phyloP scores from a whole-genome alignment of 2,113 vertebrate genomes.

The Semnornis frantzii region DNA sequence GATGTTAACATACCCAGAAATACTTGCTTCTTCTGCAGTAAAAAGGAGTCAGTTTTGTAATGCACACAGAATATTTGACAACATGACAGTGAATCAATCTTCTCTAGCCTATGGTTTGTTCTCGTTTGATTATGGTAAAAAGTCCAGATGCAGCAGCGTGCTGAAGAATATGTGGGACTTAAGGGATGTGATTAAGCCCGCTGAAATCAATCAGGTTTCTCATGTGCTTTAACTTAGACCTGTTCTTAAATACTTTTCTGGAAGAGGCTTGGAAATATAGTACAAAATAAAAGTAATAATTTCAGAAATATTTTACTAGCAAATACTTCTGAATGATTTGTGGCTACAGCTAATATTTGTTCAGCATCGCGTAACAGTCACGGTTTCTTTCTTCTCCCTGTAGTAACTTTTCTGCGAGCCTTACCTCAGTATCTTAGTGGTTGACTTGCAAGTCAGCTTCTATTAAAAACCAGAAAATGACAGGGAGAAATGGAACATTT shows the following conservation, averaged over 20 bases:
- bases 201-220: background rate
- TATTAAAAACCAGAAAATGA: background rate
- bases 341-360: constrained; percentile 28
- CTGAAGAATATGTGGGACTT: background rate
- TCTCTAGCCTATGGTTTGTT: background rate
- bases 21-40: background rate
- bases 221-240: background rate
- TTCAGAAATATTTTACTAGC: constrained; percentile 39
- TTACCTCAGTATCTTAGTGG: background rate
- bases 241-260: background rate
- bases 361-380: constrained; percentile 1
- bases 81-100: background rate
- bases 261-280: background rate
- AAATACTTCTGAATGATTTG: constrained; percentile 34
- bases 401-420: background rate
- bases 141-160: background rate
- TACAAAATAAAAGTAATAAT: constrained; percentile 26
- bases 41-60: background rate
- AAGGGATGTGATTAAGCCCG: background rate
- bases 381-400: constrained; percentile 2
- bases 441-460: background rate
- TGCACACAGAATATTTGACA: background rate
- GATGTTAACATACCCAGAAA: background rate
- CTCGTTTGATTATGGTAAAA: background rate
- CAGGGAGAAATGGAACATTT: background rate